These are phyloP conservation scores for Gambusia holbrooki DNA, from an alignment of 2,113 vertebrate genomes.

Conservation along the genomic window DNA sequence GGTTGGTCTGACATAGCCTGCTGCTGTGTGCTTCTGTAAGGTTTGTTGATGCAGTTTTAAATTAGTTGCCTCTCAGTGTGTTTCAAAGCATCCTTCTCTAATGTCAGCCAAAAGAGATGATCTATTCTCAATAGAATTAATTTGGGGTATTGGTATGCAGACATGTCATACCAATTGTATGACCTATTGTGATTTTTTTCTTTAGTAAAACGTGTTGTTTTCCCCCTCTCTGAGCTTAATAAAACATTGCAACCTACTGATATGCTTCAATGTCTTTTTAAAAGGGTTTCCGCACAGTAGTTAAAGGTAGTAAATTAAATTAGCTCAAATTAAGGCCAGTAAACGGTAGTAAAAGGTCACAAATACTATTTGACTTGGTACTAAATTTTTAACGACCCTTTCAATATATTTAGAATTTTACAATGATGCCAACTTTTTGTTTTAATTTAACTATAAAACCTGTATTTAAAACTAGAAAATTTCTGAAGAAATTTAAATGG, in stretches of 20 bases:
- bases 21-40: slow-evolving; percentile 6
- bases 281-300: too few relatives aligned
- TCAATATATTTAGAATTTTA: too few relatives aligned
- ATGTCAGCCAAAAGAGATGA: neutral
- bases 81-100: neutral
- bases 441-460: too few relatives aligned
- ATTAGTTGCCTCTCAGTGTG: neutral
- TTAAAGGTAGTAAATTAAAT: too few relatives aligned
- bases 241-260: neutral
- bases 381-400: too few relatives aligned
- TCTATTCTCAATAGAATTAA: neutral
- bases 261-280: neutral
- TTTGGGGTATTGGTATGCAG: neutral
- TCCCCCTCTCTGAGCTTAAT: neutral
- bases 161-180: neutral
- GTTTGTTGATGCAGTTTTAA: neutral
- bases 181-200: neutral
- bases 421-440: too few relatives aligned
- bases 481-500: too few relatives aligned
- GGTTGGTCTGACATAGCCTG: neutral
- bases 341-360: too few relatives aligned
- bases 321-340: too few relatives aligned
- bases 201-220: neutral
- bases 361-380: too few relatives aligned
- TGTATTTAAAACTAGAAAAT: too few relatives aligned